These are phyloP conservation scores for Macropis europaea DNA, from an alignment of 2,888 invertebrate species.

Conservation along the genomic window DNA sequence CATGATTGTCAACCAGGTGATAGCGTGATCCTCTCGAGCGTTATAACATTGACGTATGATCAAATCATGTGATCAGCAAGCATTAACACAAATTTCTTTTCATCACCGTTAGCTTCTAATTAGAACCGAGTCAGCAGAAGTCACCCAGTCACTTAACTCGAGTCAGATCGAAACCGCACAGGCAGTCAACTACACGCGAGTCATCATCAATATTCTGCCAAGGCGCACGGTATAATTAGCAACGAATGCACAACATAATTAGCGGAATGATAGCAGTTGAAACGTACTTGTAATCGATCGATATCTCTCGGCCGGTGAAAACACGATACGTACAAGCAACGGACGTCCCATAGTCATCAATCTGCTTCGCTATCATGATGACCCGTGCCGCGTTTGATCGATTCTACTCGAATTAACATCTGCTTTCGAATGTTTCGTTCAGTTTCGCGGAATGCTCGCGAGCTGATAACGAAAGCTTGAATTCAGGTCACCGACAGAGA, in stretches of 20 bases:
- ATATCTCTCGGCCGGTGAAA: conserved; percentile 37
- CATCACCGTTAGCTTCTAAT: background rate
- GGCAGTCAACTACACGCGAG: background rate
- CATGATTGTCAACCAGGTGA: too few species aligned
- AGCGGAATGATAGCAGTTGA: conserved; percentile 37
- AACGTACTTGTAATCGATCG: conserved; percentile 42
- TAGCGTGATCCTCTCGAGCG: too few species aligned
- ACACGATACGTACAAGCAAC: conserved; percentile 35
- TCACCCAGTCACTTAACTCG: background rate
- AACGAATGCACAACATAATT: conserved; percentile 38
- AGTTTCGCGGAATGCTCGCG: background rate
- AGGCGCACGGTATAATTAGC: conserved; percentile 26
- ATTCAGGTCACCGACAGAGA: conserved; percentile 4
- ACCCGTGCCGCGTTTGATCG: conserved; percentile 39
- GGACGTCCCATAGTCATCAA: conserved; percentile 35
- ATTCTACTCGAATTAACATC: conserved; percentile 35
- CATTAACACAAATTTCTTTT: too few species aligned
- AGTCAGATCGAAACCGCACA: background rate
- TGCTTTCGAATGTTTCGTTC: background rate
- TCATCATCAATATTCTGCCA: conserved; percentile 17
- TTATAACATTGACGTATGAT: too few species aligned
- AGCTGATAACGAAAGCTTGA: background rate
- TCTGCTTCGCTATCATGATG: conserved; percentile 38
- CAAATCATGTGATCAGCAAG: too few species aligned
- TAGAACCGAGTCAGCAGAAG: background rate